phyloP scores from a whole-genome alignment of 1,140 invertebrate species.

The Frieseomelitta varia region DNA sequence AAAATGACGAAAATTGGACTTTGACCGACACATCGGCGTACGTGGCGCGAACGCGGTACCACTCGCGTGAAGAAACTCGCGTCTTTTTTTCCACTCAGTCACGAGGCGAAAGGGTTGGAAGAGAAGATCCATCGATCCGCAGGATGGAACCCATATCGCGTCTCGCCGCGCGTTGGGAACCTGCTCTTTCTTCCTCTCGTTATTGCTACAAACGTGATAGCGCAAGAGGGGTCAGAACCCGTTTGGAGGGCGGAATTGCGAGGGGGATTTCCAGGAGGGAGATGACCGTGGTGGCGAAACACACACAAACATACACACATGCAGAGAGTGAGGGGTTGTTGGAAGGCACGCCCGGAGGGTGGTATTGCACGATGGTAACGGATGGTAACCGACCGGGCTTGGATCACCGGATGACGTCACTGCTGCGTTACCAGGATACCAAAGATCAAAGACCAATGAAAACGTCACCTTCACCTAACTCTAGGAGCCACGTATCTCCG shows the following conservation, averaged over 20 bases:
- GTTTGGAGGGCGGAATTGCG: slow-evolving; percentile 69
- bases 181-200: slow-evolving; percentile 59
- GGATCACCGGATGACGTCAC: slow-evolving; percentile 66
- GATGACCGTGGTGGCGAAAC: slow-evolving; percentile 55
- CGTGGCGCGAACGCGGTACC: background rate
- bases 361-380: slow-evolving; percentile 56
- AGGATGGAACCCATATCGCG: slow-evolving; percentile 24
- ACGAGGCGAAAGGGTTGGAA: slow-evolving; percentile 14
- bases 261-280: slow-evolving; percentile 67
- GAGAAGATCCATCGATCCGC: slow-evolving; percentile 16
- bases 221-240: slow-evolving; percentile 71
- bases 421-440: slow-evolving; percentile 64
- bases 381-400: slow-evolving; percentile 58
- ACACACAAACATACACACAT: background rate
- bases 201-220: slow-evolving; percentile 46
- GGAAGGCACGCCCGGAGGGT: slow-evolving; percentile 64
- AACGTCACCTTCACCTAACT: slow-evolving; percentile 40
- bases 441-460: slow-evolving; percentile 55
- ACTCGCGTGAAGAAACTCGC: background rate
- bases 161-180: slow-evolving; percentile 41
- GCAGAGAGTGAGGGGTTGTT: background rate
- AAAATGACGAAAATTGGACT: too few relatives aligned
- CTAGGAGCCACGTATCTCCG: background rate
- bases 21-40: too few relatives aligned
- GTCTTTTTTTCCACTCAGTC: background rate